phyloP scores from a whole-genome alignment of 2,888 invertebrate genomes.

The Maniola hyperantus region DNA sequence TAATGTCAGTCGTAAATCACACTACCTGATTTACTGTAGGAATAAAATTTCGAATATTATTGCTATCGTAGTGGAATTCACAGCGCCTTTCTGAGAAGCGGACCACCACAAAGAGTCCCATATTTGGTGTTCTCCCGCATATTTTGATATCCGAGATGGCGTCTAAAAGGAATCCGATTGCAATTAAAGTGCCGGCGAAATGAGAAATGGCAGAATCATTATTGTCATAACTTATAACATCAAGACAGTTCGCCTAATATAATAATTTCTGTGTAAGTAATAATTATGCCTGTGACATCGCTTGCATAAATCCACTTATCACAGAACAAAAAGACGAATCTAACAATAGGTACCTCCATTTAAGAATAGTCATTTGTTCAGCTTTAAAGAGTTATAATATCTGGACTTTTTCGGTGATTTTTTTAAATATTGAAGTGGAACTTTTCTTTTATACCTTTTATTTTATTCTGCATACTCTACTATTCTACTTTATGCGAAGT shows the following conservation, averaged over 20 bases:
- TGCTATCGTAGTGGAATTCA: slow-evolving; percentile 18
- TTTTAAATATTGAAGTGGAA: not conserved
- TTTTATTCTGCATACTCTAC: not conserved
- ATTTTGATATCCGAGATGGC: slow-evolving; percentile 57
- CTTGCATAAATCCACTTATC: not conserved
- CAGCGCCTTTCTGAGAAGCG: slow-evolving; percentile 33
- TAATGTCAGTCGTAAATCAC: slow-evolving; percentile 19
- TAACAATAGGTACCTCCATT: not conserved
- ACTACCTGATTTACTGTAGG: slow-evolving; percentile 16
- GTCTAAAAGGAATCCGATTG: slow-evolving; percentile 51
- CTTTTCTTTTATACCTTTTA: not conserved
- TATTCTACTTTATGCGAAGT: not conserved
- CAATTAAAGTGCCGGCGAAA: slow-evolving; percentile 26
- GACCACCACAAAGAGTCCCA: slow-evolving; percentile 42
- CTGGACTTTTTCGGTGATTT: not conserved
- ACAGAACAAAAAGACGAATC: not conserved
- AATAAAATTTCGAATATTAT: slow-evolving; percentile 21
- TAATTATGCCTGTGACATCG: not conserved
- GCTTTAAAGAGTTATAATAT: not conserved
- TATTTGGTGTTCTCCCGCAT: slow-evolving; percentile 49
- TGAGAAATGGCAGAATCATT: slow-evolving; percentile 1
- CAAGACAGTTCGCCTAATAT: not conserved
- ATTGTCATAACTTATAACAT: not conserved
- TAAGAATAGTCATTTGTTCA: not conserved
- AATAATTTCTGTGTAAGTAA: not conserved